These are phyloP conservation scores for Conger conger DNA, from an alignment of 2,113 vertebrate species.

Conservation along the genomic window DNA sequence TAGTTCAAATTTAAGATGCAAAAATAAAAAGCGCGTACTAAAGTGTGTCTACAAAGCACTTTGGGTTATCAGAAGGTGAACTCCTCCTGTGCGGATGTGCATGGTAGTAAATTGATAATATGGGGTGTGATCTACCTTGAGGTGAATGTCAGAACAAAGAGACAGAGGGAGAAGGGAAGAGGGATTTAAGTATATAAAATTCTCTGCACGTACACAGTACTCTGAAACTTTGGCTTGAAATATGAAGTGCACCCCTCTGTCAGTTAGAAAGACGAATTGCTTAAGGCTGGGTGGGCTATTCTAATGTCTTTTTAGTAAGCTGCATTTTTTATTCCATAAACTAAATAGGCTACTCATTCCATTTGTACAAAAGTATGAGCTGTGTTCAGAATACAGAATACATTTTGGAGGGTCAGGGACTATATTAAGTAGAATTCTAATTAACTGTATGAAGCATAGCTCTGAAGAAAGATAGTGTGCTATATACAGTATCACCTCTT, in stretches of 20 bases:
- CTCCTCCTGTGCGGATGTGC: not conserved
- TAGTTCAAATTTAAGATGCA: not conserved
- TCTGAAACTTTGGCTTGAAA: not conserved
- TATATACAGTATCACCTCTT: not conserved
- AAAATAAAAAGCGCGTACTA: not conserved
- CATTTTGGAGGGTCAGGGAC: not conserved
- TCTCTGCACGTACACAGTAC: not conserved
- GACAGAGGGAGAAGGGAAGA: not conserved
- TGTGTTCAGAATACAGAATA: not conserved
- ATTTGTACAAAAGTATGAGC: not conserved
- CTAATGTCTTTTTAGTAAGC: not conserved
- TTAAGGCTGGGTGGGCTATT: not conserved
- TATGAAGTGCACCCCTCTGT: not conserved
- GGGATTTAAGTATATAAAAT: not conserved
- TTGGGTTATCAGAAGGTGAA: slow-evolving; percentile 14
- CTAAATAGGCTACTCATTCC: not conserved
- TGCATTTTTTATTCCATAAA: not conserved
- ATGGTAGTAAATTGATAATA: not conserved
- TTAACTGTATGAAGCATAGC: not conserved
- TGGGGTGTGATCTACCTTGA: not conserved
- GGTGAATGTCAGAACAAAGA: not conserved
- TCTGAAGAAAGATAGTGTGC: not conserved
- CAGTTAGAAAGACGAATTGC: not conserved
- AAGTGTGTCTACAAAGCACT: not conserved
- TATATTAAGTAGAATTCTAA: not conserved